Evolutionary conservation across 2,113 vertebrate genomes (phyloP).

Genomic region (Irena cyanogastra): DNA sequence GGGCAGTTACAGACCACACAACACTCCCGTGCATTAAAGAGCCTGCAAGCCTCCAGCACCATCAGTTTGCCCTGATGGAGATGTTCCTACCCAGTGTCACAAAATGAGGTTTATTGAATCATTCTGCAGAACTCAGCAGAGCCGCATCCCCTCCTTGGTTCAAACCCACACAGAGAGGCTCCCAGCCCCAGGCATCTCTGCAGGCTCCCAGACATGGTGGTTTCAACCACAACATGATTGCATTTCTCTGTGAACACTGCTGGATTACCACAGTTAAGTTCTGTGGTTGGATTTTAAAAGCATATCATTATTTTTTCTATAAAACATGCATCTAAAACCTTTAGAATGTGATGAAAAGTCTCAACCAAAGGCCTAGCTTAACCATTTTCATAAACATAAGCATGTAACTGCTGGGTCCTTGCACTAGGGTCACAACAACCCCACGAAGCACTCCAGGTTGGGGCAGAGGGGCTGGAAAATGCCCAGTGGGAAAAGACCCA

Average conservation of each 20-base stretch:
- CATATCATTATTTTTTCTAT: conserved; percentile 9
- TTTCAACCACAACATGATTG: background rate
- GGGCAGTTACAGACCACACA: background rate
- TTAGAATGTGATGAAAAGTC: background rate
- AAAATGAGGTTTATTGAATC: background rate
- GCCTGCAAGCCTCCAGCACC: background rate
- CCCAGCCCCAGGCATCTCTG: background rate
- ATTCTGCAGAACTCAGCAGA: background rate
- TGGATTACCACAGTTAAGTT: background rate
- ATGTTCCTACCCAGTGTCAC: background rate
- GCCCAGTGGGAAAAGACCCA: background rate
- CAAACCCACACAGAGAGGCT: background rate
- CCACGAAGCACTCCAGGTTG: background rate
- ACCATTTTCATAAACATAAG: background rate
- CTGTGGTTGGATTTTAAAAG: background rate
- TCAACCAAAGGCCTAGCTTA: background rate
- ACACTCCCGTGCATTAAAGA: background rate
- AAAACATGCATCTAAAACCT: background rate
- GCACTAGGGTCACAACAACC: background rate
- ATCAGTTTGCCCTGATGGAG: background rate
- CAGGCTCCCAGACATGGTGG: background rate
- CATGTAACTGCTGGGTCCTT: background rate
- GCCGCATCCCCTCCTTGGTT: background rate
- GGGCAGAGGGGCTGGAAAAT: background rate
- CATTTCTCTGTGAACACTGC: background rate